Conservation (phyloP, 2,888 invertebrate genomes). For the Entomobrya proxima region DNA sequence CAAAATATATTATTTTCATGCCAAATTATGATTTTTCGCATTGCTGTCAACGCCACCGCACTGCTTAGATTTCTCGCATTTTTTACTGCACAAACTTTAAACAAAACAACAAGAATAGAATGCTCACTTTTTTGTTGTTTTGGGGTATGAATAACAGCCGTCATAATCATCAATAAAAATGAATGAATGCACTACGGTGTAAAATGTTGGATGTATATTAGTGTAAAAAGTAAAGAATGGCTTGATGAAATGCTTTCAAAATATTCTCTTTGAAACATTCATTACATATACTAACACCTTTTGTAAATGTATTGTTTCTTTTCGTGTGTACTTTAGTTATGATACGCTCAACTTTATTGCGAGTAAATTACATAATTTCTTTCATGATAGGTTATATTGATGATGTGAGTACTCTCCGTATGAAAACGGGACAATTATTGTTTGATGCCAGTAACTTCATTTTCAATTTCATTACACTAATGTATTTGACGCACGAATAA, state of each 20-base stretch:
- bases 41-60: not conserved
- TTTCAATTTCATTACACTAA: constrained; percentile 1
- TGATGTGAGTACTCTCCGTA: not conserved
- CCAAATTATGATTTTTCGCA: constrained; percentile 59
- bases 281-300: too few species aligned
- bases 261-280: too few species aligned
- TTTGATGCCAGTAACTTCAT: constrained; percentile 27
- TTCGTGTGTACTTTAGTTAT: not conserved
- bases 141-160: constrained; percentile 8
- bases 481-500: not conserved
- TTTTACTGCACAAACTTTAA: not conserved
- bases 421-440: constrained; percentile 14
- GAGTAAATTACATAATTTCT: not conserved
- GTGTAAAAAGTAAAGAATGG: not conserved
- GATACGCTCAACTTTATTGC: not conserved
- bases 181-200: not conserved
- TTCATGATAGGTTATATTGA: not conserved
- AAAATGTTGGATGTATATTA: not conserved
- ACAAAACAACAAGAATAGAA: not conserved
- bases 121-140: not conserved
- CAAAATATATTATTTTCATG: constrained; percentile 52
- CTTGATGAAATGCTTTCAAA: constrained; percentile 18
- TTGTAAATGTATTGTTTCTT: constrained; percentile 1
- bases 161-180: not conserved
- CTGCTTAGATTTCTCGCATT: not conserved